phyloP scores from a whole-genome alignment of 1,140 invertebrate species.

The Aphidius ervi region DNA sequence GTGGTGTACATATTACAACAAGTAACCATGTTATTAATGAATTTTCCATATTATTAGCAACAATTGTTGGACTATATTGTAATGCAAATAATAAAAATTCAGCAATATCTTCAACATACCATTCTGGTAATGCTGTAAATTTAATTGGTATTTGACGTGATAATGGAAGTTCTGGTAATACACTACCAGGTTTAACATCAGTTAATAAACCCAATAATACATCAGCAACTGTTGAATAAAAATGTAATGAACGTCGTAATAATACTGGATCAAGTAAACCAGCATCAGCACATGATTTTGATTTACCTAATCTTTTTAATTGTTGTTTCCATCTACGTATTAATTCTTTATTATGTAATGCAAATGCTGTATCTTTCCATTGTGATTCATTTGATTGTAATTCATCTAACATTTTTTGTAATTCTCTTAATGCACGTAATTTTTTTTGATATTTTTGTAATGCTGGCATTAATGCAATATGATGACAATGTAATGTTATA shows the following conservation, averaged over 20 bases:
- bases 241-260: conserved; percentile 73
- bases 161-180: conserved; percentile 55
- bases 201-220: conserved; percentile 67
- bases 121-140: conserved; percentile 90
- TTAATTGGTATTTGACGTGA: conserved; percentile 61
- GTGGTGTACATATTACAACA: conserved; percentile 82
- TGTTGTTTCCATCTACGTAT: conserved; percentile 85
- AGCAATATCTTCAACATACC: conserved; percentile 94
- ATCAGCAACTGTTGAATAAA: conserved; percentile 82
- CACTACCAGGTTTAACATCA: conserved; percentile 43
- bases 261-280: conserved; percentile 78
- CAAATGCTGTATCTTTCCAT: conserved; percentile 75
- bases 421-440: conserved; percentile 75
- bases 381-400: conserved; percentile 73
- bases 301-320: conserved; percentile 66
- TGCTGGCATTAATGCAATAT: conserved; percentile 83
- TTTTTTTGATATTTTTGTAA: conserved; percentile 83
- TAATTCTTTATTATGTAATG: conserved; percentile 78
- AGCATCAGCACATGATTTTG: conserved; percentile 84
- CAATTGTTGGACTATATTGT: conserved; percentile 73
- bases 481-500: conserved; percentile 88
- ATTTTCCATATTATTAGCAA: conserved; percentile 75
- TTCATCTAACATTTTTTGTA: conserved; percentile 90
- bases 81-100: conserved; percentile 90
- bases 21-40: conserved; percentile 84